Percentiles rank a stretch among this genome's conserved stretches.
These are phyloP conservation scores for Nerophis ophidion DNA, from an alignment of 2,113 vertebrate genomes.

Conservation along the genomic window DNA sequence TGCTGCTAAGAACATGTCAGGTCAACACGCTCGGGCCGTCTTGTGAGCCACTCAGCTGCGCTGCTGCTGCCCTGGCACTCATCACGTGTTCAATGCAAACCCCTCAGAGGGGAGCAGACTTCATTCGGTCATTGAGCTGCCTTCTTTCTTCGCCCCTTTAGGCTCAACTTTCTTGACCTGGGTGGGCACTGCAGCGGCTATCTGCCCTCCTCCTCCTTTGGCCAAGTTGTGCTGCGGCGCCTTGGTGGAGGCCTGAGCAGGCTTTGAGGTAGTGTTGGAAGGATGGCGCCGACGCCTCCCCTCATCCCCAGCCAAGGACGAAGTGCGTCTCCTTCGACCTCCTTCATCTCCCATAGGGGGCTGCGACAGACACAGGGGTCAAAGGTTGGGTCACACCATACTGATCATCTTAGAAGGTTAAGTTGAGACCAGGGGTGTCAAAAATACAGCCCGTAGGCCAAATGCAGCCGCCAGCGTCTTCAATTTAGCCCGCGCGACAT, in stretches of 20 bases:
- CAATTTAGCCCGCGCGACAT: too few relatives aligned
- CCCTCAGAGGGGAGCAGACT: background rate
- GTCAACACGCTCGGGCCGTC: conserved; percentile 35
- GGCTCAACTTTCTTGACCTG: conserved; percentile 58
- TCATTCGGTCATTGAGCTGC: conserved; percentile 49
- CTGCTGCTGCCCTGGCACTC: conserved; percentile 16
- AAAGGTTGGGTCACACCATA: background rate
- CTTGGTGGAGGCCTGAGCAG: conserved; percentile 47
- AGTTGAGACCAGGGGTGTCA: too few relatives aligned
- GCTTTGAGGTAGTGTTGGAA: conserved; percentile 64
- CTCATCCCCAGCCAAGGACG: conserved; percentile 73
- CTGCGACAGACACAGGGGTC: conserved; percentile 56
- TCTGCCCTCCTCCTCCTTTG: conserved; percentile 56
- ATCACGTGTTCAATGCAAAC: conserved; percentile 8
- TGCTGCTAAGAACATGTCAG: conserved; percentile 46
- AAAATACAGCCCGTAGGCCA: too few relatives aligned
- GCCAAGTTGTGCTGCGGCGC: conserved; percentile 4
- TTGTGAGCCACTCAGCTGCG: background rate
- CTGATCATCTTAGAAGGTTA: too few relatives aligned
- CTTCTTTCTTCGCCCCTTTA: conserved; percentile 46
- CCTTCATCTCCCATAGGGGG: conserved; percentile 82
- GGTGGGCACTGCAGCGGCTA: conserved; percentile 18
- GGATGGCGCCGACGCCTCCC: conserved; percentile 64
- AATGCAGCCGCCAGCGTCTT: too few relatives aligned
- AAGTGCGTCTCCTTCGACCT: conserved; percentile 73